Base-by-base conservation (phyloP, 2,888 invertebrate species). In the Orchesellides sinensis region DNA sequence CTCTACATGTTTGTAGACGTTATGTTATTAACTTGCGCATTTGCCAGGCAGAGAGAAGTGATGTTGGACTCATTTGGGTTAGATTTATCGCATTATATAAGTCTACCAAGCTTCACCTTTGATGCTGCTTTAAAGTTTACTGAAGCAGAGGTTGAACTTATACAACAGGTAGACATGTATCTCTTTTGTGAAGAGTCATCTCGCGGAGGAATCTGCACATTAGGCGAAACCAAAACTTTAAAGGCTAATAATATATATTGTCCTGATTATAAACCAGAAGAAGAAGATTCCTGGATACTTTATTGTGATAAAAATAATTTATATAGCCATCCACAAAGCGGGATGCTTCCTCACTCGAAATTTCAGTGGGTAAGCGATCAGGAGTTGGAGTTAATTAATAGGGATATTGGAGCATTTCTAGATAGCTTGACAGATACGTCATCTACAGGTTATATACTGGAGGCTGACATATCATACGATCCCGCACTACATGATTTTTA, bases 261-360 rank as follows among this genome's bases (percentile, higher is more conserved):
- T 40, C 6, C 2, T 1, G 14, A 45, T 0, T 85, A 65, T 65
- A 19, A 83, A 23, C 6, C 47, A 0, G 5, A 5, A 0, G 65
- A 81, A 45, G 63, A 72, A 2, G 61, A 21, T 0, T 35, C 35
- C 1, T 85, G 54, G 29, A 4, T 85, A 3, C 0, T 56, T 0
- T 66, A 83, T 56, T 17, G 29, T 0, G 85, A 85, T 45, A 49
- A 52, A 49, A 83, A 81, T 14, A 85, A 85, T 21, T 59, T 85
- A 6, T 85, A 85, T 61, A 81, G 0, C 0, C 40, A 1, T 25
- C 27, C 1, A n/a, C n/a, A n/a, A 40, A 40, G 40, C 40, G 1
- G 40, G 21, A n/a, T n/a, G n/a, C 17, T 83, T 2, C 81, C 85
- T 4, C 21, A 32, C 2, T 25, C 54, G 0, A 32, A 65, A 1